These are phyloP conservation scores for Natator depressus DNA, from an alignment of 2,113 vertebrate genomes.

Conservation along the genomic window DNA sequence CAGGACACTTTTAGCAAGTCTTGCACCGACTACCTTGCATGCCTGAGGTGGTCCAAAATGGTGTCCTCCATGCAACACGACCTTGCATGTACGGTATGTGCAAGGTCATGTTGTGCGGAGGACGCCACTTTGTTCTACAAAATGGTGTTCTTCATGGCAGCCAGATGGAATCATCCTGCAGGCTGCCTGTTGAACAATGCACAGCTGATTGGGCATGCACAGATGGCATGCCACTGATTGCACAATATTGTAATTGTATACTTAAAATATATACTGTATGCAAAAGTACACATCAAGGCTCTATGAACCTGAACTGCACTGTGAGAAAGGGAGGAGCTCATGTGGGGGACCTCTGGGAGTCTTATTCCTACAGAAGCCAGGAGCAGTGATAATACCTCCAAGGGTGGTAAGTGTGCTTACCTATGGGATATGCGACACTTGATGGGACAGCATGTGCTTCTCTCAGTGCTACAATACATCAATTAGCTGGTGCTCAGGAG, in stretches of 20 bases:
- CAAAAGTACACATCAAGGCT: background rate
- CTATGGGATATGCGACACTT: background rate
- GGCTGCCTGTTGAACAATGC: background rate
- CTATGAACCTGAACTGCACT: background rate
- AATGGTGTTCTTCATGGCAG: background rate
- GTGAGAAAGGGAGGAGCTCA: background rate
- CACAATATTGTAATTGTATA: background rate
- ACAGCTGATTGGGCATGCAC: background rate
- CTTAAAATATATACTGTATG: background rate
- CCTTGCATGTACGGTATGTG: background rate
- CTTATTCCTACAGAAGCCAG: background rate
- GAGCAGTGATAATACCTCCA: background rate
- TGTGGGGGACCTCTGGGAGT: background rate
- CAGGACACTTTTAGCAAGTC: background rate
- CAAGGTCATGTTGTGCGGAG: background rate
- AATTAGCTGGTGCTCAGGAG: background rate
- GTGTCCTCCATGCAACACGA: background rate
- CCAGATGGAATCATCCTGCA: background rate
- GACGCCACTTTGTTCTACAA: background rate
- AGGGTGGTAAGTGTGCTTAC: background rate
- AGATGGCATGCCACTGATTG: background rate
- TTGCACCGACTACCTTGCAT: background rate
- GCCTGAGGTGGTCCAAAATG: background rate
- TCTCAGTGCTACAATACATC: background rate
- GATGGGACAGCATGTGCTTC: background rate